Evolutionary conservation across 2,888 invertebrate species (phyloP).

Genomic region (Cataglyphis albicans): DNA sequence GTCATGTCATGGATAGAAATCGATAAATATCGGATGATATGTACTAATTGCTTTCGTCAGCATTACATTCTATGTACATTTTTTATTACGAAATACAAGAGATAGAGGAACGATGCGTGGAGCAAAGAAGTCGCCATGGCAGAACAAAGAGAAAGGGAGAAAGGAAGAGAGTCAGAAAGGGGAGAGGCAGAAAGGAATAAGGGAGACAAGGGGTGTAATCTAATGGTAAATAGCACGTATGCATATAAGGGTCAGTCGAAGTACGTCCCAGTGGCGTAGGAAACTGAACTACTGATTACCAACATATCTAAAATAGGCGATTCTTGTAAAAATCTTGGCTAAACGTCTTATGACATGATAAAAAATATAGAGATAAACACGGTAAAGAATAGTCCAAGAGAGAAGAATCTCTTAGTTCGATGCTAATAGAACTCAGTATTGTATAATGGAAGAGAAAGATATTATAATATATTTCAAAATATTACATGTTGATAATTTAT

Average conservation of each 20-base stretch:
- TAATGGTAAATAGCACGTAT: conserved; percentile 71
- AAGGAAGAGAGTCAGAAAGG: conserved; percentile 48
- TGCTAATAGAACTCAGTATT: neutral
- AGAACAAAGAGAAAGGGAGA: conserved; percentile 54
- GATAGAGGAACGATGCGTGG: conserved; percentile 44
- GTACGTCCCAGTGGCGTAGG: conserved; percentile 61
- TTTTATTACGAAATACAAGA: conserved; percentile 45
- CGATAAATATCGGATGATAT: conserved; percentile 56
- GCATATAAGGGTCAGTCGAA: conserved; percentile 62
- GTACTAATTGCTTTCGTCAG: conserved; percentile 58
- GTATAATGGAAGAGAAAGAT: neutral
- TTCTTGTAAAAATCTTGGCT: neutral
- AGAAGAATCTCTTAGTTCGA: neutral
- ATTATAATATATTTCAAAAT: neutral
- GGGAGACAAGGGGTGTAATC: conserved; percentile 68
- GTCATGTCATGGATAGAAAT: conserved; percentile 48
- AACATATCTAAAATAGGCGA: neutral
- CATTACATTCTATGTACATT: conserved; percentile 34
- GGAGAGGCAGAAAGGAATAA: conserved; percentile 45
- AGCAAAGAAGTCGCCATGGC: conserved; percentile 58
- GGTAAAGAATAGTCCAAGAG: neutral
- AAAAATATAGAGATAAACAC: neutral
- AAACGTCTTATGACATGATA: neutral
- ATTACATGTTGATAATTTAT: neutral
- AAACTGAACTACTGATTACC: conserved; percentile 12